phyloP scores from a whole-genome alignment of 2,797 vertebrate genomes.

The Dryobates pubescens region DNA sequence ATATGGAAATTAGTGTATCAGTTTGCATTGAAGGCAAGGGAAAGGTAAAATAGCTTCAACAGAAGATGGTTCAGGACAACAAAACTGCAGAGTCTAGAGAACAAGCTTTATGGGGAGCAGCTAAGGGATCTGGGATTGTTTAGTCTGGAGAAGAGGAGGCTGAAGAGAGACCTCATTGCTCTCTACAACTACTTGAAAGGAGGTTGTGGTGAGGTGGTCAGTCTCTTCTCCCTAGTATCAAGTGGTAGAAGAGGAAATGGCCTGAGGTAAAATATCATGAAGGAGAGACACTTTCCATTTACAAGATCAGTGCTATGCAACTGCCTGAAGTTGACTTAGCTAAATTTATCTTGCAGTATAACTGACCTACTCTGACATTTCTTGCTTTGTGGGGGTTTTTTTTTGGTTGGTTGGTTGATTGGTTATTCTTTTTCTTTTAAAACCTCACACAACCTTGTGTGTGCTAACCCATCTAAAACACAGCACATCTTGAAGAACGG shows the following conservation, averaged over 20 bases:
- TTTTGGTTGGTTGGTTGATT: neutral
- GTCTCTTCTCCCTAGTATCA: too few relatives aligned
- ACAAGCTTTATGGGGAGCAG: too few relatives aligned
- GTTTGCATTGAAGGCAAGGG: neutral
- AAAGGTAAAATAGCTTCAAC: neutral
- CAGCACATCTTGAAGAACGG: neutral
- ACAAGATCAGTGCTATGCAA: neutral
- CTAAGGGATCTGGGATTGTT: too few relatives aligned
- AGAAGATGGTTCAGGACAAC: neutral
- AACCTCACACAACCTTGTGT: too few relatives aligned
- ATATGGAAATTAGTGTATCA: neutral
- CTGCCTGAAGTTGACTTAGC: neutral
- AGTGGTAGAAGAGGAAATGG: too few relatives aligned
- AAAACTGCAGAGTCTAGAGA: neutral
- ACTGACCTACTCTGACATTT: neutral
- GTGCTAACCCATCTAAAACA: neutral
- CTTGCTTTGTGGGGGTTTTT: too few relatives aligned
- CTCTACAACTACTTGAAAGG: too few relatives aligned
- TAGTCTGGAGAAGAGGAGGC: too few relatives aligned
- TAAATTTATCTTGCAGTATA: neutral
- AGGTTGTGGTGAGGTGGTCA: too few relatives aligned
- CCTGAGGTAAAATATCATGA: neutral
- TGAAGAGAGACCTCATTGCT: too few relatives aligned
- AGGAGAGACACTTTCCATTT: neutral
- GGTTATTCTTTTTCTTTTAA: neutral